Base-by-base conservation (phyloP, 2,888 invertebrate species). In the Ariolimax columbianus region DNA sequence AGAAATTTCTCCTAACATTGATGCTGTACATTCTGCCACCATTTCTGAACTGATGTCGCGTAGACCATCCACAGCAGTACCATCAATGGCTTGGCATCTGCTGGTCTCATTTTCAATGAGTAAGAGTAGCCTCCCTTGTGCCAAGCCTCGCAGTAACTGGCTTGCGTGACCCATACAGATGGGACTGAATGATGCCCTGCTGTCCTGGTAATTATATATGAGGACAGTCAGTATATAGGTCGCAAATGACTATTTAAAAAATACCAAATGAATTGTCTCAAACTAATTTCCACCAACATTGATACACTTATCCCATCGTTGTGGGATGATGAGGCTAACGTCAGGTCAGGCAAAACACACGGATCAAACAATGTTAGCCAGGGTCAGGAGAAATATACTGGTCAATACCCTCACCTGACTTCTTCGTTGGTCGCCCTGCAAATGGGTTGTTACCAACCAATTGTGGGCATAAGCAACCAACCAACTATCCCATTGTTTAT, bases 91-190 rank as follows among this genome's bases (percentile, higher is more conserved):
- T 33, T n/a, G 26, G 51, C 55, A 11, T 47, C 4, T 38, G 19
- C 36, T 47, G 30, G 33, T 43, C 26, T 77, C 47, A 68, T 38
- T 70, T 43, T 83, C 77, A 17, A 78, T 36, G 0, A 83, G 83
- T 33, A 83, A 9, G 19, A 83, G 68, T 19, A 83, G 40, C 43
- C 59, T 83, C 17, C 83, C 83, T 70, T 38, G 51, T 14, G 83
- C 77, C 26, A 83, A 38, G 66, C 83, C 83, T 40, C 4, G 51
- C 36, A 83, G 72, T 6, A 70, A n/a, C 30, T 83, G 83, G n/a
- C 59, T 83, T 14, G 72, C 40, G 47, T 78, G 77, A 3, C 78
- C 78, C 68, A 83, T 23, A 78, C 77, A 63, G 1, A 63, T 63
- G n/a, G 77, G 77, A 30, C 38, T 59, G 11, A 77, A 38, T 36